phyloP scores from a whole-genome alignment of 2,888 invertebrate species.

The Drosophila formosana region DNA sequence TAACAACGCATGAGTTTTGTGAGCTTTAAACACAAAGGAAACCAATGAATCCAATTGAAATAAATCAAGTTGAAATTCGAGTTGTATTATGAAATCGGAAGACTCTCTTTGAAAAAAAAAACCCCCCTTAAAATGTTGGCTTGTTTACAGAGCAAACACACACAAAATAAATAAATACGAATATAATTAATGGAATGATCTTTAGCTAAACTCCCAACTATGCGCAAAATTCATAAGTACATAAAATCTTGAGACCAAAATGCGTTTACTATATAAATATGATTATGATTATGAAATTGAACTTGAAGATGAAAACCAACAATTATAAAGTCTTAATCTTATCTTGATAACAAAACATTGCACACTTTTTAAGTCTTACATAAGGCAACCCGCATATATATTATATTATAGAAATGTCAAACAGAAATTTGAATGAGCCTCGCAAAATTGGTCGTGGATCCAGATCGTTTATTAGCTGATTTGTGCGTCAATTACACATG shows the following conservation, averaged over 20 bases:
- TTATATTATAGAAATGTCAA: constrained; percentile 12
- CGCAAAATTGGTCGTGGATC: constrained; percentile 35
- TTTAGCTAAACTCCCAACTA: constrained; percentile 42
- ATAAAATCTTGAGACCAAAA: constrained; percentile 75
- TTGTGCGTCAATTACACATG: constrained; percentile 59
- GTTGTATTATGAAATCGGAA: constrained; percentile 67
- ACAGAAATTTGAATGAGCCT: constrained; percentile 5
- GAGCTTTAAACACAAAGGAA: constrained; percentile 52
- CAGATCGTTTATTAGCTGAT: constrained; percentile 29
- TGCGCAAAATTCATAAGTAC: constrained; percentile 52
- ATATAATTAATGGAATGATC: constrained; percentile 27
- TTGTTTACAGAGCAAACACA: constrained; percentile 51
- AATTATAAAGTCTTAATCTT: constrained; percentile 20
- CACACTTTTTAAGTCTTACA: constrained; percentile 19
- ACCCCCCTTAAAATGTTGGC: constrained; percentile 33
- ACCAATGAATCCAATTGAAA: constrained; percentile 33
- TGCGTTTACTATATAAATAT: constrained; percentile 68
- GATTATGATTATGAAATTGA: constrained; percentile 12
- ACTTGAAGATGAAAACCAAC: not conserved
- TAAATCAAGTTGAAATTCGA: constrained; percentile 51
- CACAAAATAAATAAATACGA: constrained; percentile 7
- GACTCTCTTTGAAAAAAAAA: constrained; percentile 48
- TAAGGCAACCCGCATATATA: constrained; percentile 3
- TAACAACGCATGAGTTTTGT: constrained; percentile 51
- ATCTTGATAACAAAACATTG: constrained; percentile 4